Evolutionary conservation across 2,113 vertebrate species (phyloP).

Genomic region (Haliaeetus leucogaster): DNA sequence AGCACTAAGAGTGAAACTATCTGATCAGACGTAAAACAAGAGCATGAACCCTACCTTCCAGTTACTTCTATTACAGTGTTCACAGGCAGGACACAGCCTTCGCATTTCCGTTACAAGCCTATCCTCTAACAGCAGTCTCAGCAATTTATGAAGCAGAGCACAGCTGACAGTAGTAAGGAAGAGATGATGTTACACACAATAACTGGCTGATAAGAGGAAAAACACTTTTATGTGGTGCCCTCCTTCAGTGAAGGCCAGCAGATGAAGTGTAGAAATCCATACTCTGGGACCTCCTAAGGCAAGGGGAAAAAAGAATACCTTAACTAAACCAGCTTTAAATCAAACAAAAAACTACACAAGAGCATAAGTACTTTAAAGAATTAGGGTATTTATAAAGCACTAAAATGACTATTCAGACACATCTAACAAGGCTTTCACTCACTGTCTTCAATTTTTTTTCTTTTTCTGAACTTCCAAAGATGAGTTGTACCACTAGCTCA

Average conservation of each 20-base stretch:
- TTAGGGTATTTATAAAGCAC: background rate
- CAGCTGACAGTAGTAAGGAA: background rate
- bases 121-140: background rate
- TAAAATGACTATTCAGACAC: background rate
- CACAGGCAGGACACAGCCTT: background rate
- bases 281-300: background rate
- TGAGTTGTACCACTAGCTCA: background rate
- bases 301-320: background rate
- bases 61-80: background rate
- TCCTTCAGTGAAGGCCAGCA: background rate
- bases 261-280: background rate
- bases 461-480: background rate
- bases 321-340: background rate
- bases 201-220: background rate
- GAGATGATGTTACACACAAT: background rate
- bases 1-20: background rate
- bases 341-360: background rate
- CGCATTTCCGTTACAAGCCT: background rate
- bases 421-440: background rate
- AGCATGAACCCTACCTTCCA: background rate
- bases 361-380: background rate
- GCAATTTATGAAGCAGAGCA: background rate
- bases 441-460: background rate
- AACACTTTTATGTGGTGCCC: background rate
- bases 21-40: background rate